Evolutionary conservation across 2,113 vertebrate species (phyloP).

Genomic region (Elephantulus edwardii): DNA sequence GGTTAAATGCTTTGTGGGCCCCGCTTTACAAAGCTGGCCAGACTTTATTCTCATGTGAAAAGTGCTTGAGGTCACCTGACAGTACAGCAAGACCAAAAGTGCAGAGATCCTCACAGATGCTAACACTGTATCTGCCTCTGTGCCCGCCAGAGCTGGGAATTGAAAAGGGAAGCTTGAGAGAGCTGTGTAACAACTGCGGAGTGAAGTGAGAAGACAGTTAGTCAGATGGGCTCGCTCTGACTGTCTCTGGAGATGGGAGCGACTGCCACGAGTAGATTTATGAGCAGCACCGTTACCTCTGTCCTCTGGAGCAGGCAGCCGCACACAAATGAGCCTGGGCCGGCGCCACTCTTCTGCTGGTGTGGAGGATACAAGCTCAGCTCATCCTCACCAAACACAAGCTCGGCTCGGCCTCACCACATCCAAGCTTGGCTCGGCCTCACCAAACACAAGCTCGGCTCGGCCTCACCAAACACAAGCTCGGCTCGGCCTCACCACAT

Average conservation of each 20-base stretch:
- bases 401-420: fast-evolving
- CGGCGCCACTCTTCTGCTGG: background rate
- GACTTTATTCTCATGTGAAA: background rate
- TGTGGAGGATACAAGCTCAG: background rate
- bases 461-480: background rate
- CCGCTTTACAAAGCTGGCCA: background rate
- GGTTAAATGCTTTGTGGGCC: background rate
- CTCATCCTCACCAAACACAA: background rate
- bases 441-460: background rate
- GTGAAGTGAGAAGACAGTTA: constrained; percentile 53
- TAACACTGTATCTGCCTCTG: background rate
- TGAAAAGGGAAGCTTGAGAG: background rate
- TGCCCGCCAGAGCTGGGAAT: background rate
- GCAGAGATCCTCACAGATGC: background rate
- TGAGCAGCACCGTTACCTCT: background rate
- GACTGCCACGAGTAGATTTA: background rate
- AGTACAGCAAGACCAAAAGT: background rate
- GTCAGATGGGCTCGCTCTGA: constrained; percentile 28
- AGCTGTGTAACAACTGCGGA: background rate
- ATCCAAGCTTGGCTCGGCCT: too few relatives aligned
- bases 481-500: fast-evolving
- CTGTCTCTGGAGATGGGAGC: background rate
- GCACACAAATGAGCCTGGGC: background rate
- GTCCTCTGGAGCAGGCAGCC: constrained; percentile 9
- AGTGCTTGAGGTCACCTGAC: background rate